Percentiles rank a stretch among this genome's conserved stretches.
Conservation (phyloP, 2,888 invertebrate species). For the Eilema depressum region DNA sequence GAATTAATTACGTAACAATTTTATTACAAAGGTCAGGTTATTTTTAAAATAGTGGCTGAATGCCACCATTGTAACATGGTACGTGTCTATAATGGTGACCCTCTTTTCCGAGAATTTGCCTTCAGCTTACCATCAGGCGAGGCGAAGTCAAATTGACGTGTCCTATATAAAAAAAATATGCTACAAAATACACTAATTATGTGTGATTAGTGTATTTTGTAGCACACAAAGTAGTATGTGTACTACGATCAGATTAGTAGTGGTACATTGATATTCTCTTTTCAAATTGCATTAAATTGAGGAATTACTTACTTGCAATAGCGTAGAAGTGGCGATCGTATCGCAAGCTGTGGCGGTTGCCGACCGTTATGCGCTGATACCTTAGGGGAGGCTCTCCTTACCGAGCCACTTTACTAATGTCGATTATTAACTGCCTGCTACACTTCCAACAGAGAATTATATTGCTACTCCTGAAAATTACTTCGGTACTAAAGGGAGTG, state of each 20-base stretch:
- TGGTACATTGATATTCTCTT: conserved; percentile 47
- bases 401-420: conserved; percentile 49
- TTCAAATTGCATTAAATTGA: conserved; percentile 70
- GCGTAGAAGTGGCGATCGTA: conserved; percentile 61
- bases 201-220: too few species aligned
- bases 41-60: not conserved
- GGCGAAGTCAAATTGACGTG: too few species aligned
- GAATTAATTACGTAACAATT: not conserved
- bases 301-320: conserved; percentile 63
- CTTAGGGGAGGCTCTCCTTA: conserved; percentile 43
- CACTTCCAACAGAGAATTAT: conserved; percentile 47
- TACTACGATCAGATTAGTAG: conserved; percentile 5
- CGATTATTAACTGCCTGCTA: conserved; percentile 53
- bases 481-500: conserved; percentile 41
- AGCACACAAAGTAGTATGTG: too few species aligned
- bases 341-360: conserved; percentile 42
- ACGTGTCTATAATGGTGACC: too few species aligned
- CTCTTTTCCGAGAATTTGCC: too few species aligned
- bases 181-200: too few species aligned
- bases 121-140: too few species aligned
- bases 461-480: conserved; percentile 50
- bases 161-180: too few species aligned
- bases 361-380: conserved; percentile 26
- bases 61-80: too few species aligned
- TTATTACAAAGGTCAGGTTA: not conserved